These are phyloP conservation scores for Xanthorhoe spadicearia DNA, from an alignment of 2,888 invertebrate genomes.

Conservation along the genomic window DNA sequence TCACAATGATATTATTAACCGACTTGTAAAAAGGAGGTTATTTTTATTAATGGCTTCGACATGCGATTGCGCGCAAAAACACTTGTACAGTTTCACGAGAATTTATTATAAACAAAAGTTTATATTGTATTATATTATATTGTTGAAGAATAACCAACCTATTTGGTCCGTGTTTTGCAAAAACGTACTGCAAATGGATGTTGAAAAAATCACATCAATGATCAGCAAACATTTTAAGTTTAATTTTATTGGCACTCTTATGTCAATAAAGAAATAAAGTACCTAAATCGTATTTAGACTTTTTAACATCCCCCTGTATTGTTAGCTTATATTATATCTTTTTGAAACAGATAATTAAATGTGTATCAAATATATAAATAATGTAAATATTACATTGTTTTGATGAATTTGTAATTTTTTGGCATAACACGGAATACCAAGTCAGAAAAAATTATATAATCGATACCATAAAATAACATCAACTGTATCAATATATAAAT, in stretches of 20 bases:
- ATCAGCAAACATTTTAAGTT: too few species aligned
- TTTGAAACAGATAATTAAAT: too few species aligned
- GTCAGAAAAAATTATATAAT: neutral
- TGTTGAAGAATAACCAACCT: neutral
- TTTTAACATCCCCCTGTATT: too few species aligned
- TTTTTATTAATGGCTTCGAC: conserved; percentile 17
- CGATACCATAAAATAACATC: conserved; percentile 2
- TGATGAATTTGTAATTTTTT: neutral
- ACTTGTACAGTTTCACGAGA: conserved; percentile 18
- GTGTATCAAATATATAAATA: too few species aligned
- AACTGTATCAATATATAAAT: conserved; percentile 13
- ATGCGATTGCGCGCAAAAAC: conserved; percentile 2
- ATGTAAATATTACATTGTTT: neutral
- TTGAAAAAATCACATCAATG: too few species aligned
- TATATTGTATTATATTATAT: too few species aligned
- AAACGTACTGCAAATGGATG: neutral
- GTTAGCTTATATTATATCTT: too few species aligned
- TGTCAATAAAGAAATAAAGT: too few species aligned
- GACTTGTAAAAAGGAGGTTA: too few species aligned
- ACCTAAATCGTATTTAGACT: too few species aligned
- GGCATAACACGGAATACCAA: neutral
- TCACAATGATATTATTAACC: conserved; percentile 44
- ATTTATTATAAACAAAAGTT: neutral
- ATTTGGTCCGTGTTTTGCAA: neutral
- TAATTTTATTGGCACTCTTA: too few species aligned